phyloP scores from a whole-genome alignment of 1,140 invertebrate species.

The Gonatopus flavifemur region DNA sequence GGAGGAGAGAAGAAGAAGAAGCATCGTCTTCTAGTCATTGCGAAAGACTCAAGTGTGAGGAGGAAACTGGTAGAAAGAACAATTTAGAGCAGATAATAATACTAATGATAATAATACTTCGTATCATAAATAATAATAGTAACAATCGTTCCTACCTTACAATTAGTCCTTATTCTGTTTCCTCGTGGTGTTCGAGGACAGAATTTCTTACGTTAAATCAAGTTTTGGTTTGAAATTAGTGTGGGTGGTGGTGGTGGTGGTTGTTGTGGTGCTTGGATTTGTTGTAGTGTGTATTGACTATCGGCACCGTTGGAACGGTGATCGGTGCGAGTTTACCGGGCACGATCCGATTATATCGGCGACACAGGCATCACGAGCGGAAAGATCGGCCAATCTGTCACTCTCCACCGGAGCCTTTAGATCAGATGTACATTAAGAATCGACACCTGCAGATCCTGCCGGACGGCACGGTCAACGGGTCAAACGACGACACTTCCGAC shows the following conservation, averaged over 20 bases:
- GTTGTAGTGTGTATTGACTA: constrained; percentile 12
- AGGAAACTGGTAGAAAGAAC: no score
- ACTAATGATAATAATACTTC: no score
- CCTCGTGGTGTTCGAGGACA: no score
- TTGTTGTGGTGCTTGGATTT: constrained; percentile 10
- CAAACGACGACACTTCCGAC: constrained; percentile 71
- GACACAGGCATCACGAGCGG: constrained; percentile 46
- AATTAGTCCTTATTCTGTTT: no score
- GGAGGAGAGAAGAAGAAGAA: no score
- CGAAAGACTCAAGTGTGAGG: no score
- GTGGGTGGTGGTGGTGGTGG: constrained; percentile 1
- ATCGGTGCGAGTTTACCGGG: constrained; percentile 31
- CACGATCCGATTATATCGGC: constrained; percentile 33
- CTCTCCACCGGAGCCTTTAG: constrained; percentile 71
- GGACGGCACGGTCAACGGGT: constrained; percentile 79
- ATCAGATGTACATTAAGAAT: constrained; percentile 80
- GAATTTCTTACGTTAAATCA: no score
- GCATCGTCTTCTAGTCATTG: no score
- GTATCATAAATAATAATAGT: no score
- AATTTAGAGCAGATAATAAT: no score
- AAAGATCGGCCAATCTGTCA: constrained; percentile 74
- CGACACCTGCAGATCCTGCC: constrained; percentile 74
- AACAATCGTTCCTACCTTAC: no score
- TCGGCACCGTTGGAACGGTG: constrained; percentile 34
- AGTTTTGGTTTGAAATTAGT: no score